Base-by-base conservation (phyloP, 2,113 vertebrate species). In the Hemichromis elongatus region DNA sequence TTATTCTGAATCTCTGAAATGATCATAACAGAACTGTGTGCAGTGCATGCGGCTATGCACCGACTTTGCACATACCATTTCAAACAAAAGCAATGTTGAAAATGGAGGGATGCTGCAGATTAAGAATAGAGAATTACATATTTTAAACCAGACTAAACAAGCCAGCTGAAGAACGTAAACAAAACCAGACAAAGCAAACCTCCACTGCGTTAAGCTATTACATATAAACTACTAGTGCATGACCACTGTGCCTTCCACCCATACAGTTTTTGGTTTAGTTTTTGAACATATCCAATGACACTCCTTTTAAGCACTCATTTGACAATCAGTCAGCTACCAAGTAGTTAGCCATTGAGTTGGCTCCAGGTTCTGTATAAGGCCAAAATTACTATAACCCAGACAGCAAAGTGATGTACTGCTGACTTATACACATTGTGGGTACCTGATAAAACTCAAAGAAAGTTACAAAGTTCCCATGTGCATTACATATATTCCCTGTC, bases 21-120 rank as follows among this genome's bases (percentile, higher is more conserved):
- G 66, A 73, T 47, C 14, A 28, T 73, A 47, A 73, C 24, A 7
- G 66, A 73, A 73, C 24, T 19, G 24, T 70, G 66, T 5, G 3
- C 66, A 45, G 40, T 45, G 5, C 1, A 10, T 26, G 66, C 21
- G 26, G 40, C 21, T 45, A 45, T 26, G 66, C 24, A 40, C 21
- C 2, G 5, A 73, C 35, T 37, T n/a, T 40, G 11, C 61, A 40
- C 14, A 26, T 14, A 6, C 8, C 21, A 70, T 47, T 47, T 70
- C 6, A 0, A 3, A 26, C 0, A 0, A 30, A 47, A 19, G 24
- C 1, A 73, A 47, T 47, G 24, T 50, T 30, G 24, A n/a, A n/a
- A n/a, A n/a, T n/a, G 6, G 68, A 47, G 42, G 9, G 24, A 28
- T 73, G 42, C 7, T 73, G 16, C 9, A 2, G 10, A 73, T 19